Percentiles rank a stretch among this genome's conserved stretches.
Conservation (phyloP, 2,113 vertebrate species). For the Mesitornis unicolor region DNA sequence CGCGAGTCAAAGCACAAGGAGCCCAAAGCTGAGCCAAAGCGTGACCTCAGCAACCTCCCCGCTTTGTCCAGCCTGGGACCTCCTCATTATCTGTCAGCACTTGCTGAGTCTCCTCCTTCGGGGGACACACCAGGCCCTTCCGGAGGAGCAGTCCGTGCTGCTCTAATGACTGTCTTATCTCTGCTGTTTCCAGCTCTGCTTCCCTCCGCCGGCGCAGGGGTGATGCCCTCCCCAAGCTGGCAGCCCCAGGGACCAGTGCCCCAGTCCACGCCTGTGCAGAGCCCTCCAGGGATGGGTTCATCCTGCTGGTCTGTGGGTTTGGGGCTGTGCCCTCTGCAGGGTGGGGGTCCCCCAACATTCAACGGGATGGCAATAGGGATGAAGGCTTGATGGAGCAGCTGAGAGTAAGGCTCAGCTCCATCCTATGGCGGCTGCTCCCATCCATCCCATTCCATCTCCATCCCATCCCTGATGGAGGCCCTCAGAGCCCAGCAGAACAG, state of each 20-base stretch:
- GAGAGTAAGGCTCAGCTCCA: background rate
- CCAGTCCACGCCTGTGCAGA: background rate
- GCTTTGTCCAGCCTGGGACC: constrained; percentile 83
- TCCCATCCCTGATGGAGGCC: background rate
- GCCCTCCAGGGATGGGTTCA: rapidly evolving
- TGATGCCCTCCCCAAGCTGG: background rate
- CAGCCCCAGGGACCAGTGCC: background rate
- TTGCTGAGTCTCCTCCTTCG: constrained; percentile 28
- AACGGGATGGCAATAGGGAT: background rate
- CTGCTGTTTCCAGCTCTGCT: background rate
- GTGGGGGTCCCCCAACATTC: rapidly evolving
- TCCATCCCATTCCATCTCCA: background rate
- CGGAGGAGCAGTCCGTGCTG: background rate
- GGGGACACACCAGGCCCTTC: constrained; percentile 43
- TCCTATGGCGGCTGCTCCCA: background rate
- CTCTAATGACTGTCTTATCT: constrained; percentile 33
- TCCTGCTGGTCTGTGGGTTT: rapidly evolving
- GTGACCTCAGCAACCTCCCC: constrained; percentile 64
- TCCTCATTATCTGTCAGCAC: constrained; percentile 77
- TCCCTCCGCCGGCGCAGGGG: background rate
- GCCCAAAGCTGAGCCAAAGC: constrained; percentile 59
- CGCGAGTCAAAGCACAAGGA: constrained; percentile 22
- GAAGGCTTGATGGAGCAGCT: background rate
- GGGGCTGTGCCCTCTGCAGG: background rate
- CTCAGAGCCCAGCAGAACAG: background rate